A percentile compares a stretch with the other conserved stretches of the same genome.
Conservation (phyloP, 1,140 invertebrate species). For the Drosophila dunni region DNA sequence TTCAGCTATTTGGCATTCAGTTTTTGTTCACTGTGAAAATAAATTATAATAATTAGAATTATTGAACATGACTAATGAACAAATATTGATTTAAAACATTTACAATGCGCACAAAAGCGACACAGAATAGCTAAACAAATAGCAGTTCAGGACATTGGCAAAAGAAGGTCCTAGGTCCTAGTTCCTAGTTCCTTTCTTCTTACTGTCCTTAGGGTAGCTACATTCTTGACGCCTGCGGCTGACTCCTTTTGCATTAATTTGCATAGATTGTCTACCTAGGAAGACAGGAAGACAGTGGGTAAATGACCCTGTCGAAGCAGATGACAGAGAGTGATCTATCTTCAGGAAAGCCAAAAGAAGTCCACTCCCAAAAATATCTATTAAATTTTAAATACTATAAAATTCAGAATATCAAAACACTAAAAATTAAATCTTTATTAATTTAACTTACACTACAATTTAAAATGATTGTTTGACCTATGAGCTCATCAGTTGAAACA, state of each 20-base stretch:
- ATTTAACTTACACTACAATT: background rate
- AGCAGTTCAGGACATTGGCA: constrained; percentile 9
- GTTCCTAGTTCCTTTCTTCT: background rate
- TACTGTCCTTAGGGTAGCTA: constrained; percentile 21
- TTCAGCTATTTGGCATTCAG: background rate
- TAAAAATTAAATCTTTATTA: no score
- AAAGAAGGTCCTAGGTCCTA: constrained; percentile 6
- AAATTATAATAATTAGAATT: constrained; percentile 73
- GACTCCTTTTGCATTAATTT: constrained; percentile 22
- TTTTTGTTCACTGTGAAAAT: constrained; percentile 7
- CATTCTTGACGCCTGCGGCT: constrained; percentile 33
- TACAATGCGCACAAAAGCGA: constrained; percentile 44
- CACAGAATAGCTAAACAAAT: constrained; percentile 71
- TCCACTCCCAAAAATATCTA: no score
- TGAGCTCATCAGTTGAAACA: background rate
- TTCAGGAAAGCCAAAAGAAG: no score
- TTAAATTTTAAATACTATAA: no score
- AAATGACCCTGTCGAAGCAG: background rate
- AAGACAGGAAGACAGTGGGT: background rate
- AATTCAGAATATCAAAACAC: no score
- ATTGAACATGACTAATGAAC: constrained; percentile 76
- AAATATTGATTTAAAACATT: constrained; percentile 73
- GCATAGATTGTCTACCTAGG: constrained; percentile 31
- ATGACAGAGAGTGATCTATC: background rate
- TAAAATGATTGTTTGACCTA: background rate